Conservation (phyloP, 2,888 invertebrate species). For the Zygothrica quintamaculata region DNA sequence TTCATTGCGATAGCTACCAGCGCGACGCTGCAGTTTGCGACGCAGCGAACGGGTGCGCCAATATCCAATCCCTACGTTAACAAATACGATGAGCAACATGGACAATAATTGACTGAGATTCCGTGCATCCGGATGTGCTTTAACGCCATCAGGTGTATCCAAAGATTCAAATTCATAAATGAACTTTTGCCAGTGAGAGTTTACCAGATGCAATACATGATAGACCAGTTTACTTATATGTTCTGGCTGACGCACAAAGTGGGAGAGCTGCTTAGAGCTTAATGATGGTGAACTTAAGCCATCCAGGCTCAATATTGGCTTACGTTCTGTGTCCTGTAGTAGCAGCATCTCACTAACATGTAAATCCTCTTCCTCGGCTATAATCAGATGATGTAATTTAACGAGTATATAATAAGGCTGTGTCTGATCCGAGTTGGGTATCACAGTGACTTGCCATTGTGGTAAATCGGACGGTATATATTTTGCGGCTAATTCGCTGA, state of each 20-base stretch:
- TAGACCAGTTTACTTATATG: conserved; percentile 88
- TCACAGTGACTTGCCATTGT: conserved; percentile 92
- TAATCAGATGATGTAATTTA: conserved; percentile 90
- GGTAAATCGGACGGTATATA: conserved; percentile 89
- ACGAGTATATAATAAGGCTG: conserved; percentile 88
- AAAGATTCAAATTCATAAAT: conserved; percentile 91
- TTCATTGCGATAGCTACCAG: conserved; percentile 45
- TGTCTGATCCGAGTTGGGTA: conserved; percentile 85
- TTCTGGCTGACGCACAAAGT: conserved; percentile 87
- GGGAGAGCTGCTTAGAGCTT: conserved; percentile 84
- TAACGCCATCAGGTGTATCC: conserved; percentile 87
- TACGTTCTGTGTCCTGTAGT: conserved; percentile 83
- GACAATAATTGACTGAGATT: conserved; percentile 85
- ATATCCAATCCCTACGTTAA: conserved; percentile 88
- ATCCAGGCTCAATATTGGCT: conserved; percentile 59
- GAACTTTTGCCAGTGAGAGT: conserved; percentile 92
- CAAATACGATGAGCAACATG: conserved; percentile 87
- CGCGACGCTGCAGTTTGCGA: conserved; percentile 56
- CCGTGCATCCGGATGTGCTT: conserved; percentile 62
- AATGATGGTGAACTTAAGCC: conserved; percentile 27
- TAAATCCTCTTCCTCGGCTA: conserved; percentile 89
- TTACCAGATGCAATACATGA: conserved; percentile 88
- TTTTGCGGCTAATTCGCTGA: conserved; percentile 91
- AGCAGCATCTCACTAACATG: conserved; percentile 91
- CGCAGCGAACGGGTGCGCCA: conserved; percentile 83